Evolutionary conservation across 2,797 vertebrate species (phyloP), one percentile per base, ranked within the genome.

Genomic region (Galago senegalensis): DNA sequence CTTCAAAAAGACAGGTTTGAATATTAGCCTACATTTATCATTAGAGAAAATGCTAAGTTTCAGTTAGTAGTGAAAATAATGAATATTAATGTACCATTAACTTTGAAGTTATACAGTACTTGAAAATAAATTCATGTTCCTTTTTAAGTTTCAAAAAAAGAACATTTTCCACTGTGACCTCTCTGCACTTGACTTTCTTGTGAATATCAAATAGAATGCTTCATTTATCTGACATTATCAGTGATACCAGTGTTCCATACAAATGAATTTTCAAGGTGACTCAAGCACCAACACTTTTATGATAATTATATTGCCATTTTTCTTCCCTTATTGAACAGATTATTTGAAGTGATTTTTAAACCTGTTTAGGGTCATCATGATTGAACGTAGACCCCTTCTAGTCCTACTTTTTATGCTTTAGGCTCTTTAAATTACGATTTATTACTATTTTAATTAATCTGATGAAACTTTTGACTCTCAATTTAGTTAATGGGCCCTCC

Each of bases 151-250:
- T 82, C 23, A 80, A 72, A 61, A 75, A 81, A n/a, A 83, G 49
- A 83, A 80, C 21, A 77, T 82, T 95, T 95, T 69, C 70, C 63
- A 82, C 65, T 67, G 40, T 72, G 76, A 94, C 18, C 56, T 76
- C 34, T 82, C 27, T 87, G 37, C 34, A 70, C 43, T 70, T 84
- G 7, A 80, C 85, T 90, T 87, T 65, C 23, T 83, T 94, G 6
- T 79, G 70, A 91, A 23, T 65, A 89, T 34, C 53, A 86, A 91
- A 40, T 13, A 92, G 34, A 95, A 85, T 60, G 34, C 34, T 89
- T 96, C 58, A 65, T 20, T 92, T 75, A 96, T 2, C 86, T 75
- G 89, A 83, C 23, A 87, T 63, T 53, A 73, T 89, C 49, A 69
- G 77, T 17, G 63, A 87, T 88, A n/a, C 43, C 53, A 77, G 29